Conservation (phyloP, 2,888 invertebrate species). For the Oligia latruncula region DNA sequence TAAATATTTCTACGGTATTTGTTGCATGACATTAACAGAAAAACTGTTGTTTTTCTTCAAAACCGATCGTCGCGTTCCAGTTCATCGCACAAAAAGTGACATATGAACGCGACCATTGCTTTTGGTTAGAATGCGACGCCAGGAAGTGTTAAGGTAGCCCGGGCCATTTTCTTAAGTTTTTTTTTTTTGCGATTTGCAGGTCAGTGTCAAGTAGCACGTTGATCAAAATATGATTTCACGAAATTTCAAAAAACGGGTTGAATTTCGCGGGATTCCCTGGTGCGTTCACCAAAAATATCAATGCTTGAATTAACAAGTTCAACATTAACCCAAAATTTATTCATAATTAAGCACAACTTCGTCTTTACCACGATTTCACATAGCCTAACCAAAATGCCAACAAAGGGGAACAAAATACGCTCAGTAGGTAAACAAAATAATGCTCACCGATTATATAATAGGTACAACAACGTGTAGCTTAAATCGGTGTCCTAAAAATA, state of each 20-base stretch:
- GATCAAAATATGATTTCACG: neutral
- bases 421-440: slow-evolving; percentile 37
- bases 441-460: slow-evolving; percentile 28
- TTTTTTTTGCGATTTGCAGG: neutral
- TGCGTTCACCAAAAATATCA: neutral
- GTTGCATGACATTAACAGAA: neutral
- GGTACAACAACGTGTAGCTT: slow-evolving; percentile 9
- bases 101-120: neutral
- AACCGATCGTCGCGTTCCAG: neutral
- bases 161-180: neutral
- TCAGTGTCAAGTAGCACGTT: neutral
- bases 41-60: too few species aligned
- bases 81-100: neutral
- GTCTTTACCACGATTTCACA: slow-evolving; percentile 17
- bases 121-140: neutral
- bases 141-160: neutral
- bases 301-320: neutral
- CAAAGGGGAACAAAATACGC: slow-evolving; percentile 35
- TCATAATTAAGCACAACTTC: slow-evolving; percentile 19
- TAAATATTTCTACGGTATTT: neutral
- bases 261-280: neutral
- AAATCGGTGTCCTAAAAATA: slow-evolving; percentile 59
- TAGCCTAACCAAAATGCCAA: slow-evolving; percentile 15
- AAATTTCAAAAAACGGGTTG: neutral
- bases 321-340: slow-evolving; percentile 26